phyloP scores from a whole-genome alignment of 2,888 invertebrate species.

The Electrophaes corylata region DNA sequence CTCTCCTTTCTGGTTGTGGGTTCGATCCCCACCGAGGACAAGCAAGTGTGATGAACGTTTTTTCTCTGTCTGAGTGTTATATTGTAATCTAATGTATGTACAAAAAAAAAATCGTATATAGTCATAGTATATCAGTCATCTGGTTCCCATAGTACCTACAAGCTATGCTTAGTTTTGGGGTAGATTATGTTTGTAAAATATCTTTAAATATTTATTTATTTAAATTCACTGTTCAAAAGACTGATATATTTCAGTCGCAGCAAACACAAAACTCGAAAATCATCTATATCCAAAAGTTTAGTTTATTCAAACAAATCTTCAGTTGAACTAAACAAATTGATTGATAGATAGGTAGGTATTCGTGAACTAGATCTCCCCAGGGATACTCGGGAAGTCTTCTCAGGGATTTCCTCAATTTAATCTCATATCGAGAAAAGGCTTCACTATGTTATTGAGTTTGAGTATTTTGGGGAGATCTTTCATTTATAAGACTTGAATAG shows the following conservation, averaged over 20 bases:
- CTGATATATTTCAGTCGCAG: too few relatives aligned
- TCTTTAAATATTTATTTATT: background rate
- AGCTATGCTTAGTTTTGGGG: too few relatives aligned
- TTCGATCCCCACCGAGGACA: too few relatives aligned
- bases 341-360: slow-evolving; percentile 21
- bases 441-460: background rate
- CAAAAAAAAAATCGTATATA: too few relatives aligned
- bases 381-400: background rate
- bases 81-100: too few relatives aligned
- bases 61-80: too few relatives aligned
- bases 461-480: background rate
- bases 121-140: too few relatives aligned
- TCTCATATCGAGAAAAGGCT: slow-evolving; percentile 2
- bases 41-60: too few relatives aligned
- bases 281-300: background rate
- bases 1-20: too few relatives aligned
- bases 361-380: background rate
- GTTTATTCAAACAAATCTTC: slow-evolving; percentile 5
- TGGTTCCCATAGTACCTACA: too few relatives aligned
- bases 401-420: slow-evolving; percentile 4
- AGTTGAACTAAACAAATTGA: slow-evolving; percentile 20
- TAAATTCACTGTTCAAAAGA: background rate
- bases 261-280: background rate
- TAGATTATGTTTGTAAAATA: background rate
- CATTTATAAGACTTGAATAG: background rate